Base-by-base conservation (phyloP, 2,797 vertebrate genomes). In the Chaunax sp. region DNA sequence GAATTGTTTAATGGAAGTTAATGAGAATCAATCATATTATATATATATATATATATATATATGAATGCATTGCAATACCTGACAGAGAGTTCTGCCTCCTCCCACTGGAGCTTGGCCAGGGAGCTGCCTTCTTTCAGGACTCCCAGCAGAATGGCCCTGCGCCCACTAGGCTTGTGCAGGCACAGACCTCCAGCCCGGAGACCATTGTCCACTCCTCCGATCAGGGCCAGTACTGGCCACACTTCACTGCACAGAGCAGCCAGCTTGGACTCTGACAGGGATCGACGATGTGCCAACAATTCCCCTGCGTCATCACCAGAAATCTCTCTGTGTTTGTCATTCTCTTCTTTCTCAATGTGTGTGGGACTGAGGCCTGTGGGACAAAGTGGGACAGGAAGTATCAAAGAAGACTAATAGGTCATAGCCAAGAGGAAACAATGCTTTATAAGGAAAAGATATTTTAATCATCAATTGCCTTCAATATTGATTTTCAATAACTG, bases 61-160 rank as follows among this genome's bases (percentile, higher is more conserved):
- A 15, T 47, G 18, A 46, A 47, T 38, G 20, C 40, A 10, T 38
- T 75, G 38, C 75, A 56, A 78, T 93, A 95, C 94, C 94, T 95
- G 83, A 94, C 87, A 37, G 92, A 93, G 44, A 94, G 78, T 64
- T 95, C 94, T 0, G 91, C 81, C 60, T 95, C 94, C 80, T 95
- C 94, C 94, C 94, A 95, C 80, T 95, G 94, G 11, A 95, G 93
- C 83, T 95, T 95, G 26, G 90, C 93, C 41, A 94, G 70, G 40
- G 89, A 84, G 77, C 93, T 94, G 74, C 94, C 93, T 71, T 94
- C 93, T 78, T 94, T 95, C 59, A 93, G 75, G 66, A 95, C 92
- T 23, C 94, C 94, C 1, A 95, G 92, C 73, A 95, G 84, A 61
- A 93, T 90, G 43, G 93, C 94, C 53, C 79, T 80, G 19, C 94